phyloP scores from a whole-genome alignment of 2,797 vertebrate species.

The Tragopan temminckii region DNA sequence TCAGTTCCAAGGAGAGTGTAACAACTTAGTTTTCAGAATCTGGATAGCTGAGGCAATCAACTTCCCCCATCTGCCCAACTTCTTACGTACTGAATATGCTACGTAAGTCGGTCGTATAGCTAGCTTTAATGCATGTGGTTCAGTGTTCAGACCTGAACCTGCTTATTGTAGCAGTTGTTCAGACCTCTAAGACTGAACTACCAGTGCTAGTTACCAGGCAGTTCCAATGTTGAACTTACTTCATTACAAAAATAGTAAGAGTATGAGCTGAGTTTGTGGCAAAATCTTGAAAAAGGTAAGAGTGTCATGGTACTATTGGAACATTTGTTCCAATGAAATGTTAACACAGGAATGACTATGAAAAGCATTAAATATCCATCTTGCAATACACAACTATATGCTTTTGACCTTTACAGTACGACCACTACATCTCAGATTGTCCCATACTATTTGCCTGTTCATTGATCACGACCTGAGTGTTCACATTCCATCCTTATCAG shows the following conservation, averaged over 20 bases:
- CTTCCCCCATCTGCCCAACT: not conserved
- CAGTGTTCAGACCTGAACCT: not conserved
- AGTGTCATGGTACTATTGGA: not conserved
- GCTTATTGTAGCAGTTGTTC: not conserved
- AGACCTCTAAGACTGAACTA: not conserved
- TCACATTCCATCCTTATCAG: conserved; percentile 3
- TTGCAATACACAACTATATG: not conserved
- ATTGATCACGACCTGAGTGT: not conserved
- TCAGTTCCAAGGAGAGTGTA: not conserved
- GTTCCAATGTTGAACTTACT: not conserved
- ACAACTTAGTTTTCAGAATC: not conserved
- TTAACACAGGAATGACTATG: not conserved
- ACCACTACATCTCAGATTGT: not conserved
- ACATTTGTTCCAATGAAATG: not conserved
- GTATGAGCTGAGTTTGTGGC: not conserved
- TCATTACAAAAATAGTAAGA: not conserved
- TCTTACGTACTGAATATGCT: not conserved
- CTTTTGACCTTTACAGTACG: not conserved
- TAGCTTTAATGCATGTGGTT: not conserved
- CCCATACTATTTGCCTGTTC: not conserved
- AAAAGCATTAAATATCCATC: not conserved
- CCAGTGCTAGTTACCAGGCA: not conserved
- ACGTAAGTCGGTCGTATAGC: not conserved
- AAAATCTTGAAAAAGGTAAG: not conserved
- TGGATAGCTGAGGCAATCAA: not conserved